Evolutionary conservation across 2,113 vertebrate genomes (phyloP), one percentile per base, ranked within the genome.

Genomic region (Cisticola juncidis): DNA sequence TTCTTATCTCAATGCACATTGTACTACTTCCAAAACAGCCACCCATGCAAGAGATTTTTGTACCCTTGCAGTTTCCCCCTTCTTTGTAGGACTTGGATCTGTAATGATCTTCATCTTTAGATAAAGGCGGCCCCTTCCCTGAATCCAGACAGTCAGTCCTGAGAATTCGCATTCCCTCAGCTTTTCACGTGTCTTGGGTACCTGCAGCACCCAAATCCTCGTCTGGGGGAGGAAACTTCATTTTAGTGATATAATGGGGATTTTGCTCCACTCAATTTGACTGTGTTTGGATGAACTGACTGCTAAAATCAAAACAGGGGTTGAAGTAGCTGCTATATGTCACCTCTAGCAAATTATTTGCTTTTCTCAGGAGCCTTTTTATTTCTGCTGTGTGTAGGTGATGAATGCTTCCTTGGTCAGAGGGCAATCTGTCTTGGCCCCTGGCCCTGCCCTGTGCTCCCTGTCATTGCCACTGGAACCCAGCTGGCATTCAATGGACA

Each of bases 1-100:
- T 5, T 25, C 48, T 68, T 72, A 28, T 81, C 29, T 42, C 70
- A 70, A 56, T 18, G 16, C 11, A 25, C 9, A 7, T 70, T 60
- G 28, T 51, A 18, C 21, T 36, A 4, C 0, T 0, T 48, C 29
- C 24, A 64, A 56, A 72, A 81, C 1, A 2, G 22, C 11, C 23
- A 45, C 16, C 2, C 28, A 14, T 31, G 47, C 12, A n/a, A 51
- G 31, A 26, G 2, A 50, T 38, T 50, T 64, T 53, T 69, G 9
- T 73, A 35, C 13, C 50, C 8, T 60, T 86, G 44, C 11, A 40
- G 7, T 56, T 95, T 54, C 33, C 15, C 15, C 4, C 14, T 29
- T 60, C n/a, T 76, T 82, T 65, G 25, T 14, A 53, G n/a, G 42
- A 62, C 38, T 79, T 72, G 11, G 26, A 76, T 47, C 24, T 54